phyloP scores from a whole-genome alignment of 2,888 invertebrate species.

The Hyposoter didymator region DNA sequence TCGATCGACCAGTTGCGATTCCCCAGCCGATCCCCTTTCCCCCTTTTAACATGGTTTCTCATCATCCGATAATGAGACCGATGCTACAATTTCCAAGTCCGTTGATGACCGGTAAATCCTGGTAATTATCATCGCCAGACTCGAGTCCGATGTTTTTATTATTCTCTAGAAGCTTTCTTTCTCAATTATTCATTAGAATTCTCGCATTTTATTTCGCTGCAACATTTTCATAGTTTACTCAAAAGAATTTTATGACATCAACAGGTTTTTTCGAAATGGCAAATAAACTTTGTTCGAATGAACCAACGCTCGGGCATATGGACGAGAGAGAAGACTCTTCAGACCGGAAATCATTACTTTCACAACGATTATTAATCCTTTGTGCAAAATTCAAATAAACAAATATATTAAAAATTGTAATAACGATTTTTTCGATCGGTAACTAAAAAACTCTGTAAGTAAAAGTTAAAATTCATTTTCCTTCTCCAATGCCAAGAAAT shows the following conservation, averaged over 20 bases:
- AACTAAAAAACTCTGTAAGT: not conserved
- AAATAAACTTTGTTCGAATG: not conserved
- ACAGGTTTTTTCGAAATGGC: constrained; percentile 2
- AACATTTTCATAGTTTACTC: constrained; percentile 17
- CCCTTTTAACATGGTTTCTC: constrained; percentile 29
- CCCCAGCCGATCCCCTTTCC: constrained; percentile 61
- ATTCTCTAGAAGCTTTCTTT: not conserved
- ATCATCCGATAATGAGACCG: constrained; percentile 33
- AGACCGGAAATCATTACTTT: not conserved
- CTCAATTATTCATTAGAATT: not conserved
- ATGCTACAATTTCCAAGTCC: constrained; percentile 43
- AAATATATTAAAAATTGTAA: not conserved
- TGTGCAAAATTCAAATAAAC: not conserved
- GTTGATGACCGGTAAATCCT: constrained; percentile 46
- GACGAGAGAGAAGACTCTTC: not conserved
- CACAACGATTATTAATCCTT: not conserved
- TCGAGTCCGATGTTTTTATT: not conserved
- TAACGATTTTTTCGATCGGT: not conserved
- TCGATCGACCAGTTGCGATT: constrained; percentile 53
- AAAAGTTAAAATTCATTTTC: not conserved
- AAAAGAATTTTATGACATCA: constrained; percentile 38
- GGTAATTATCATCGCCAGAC: constrained; percentile 38
- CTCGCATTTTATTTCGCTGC: not conserved
- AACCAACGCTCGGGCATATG: not conserved
- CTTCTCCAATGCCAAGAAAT: not conserved